Percentiles rank a stretch among this genome's conserved stretches.
These are phyloP conservation scores for Pangasianodon hypophthalmus DNA, from an alignment of 2,113 vertebrate species.

Conservation along the genomic window DNA sequence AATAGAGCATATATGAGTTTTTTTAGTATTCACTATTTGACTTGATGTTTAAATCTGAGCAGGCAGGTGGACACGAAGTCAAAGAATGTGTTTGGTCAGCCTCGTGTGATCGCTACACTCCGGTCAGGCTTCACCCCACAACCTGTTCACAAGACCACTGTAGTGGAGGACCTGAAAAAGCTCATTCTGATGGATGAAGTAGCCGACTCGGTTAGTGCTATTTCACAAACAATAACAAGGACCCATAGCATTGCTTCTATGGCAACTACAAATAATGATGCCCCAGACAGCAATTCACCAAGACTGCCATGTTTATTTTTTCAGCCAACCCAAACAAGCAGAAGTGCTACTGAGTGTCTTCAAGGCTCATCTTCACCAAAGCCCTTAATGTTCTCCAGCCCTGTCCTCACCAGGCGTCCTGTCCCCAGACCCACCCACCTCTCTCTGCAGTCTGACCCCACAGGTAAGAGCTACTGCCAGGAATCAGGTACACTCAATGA, in stretches of 20 bases:
- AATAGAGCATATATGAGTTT: not conserved
- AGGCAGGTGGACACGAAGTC: constrained; percentile 72
- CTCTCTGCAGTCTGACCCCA: constrained; percentile 27
- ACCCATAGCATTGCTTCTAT: not conserved
- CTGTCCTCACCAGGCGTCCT: constrained; percentile 3
- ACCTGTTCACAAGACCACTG: constrained; percentile 72
- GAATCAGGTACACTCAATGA: not conserved
- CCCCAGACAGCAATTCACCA: not conserved
- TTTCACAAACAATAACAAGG: constrained; percentile 43
- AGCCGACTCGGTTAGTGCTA: constrained; percentile 59
- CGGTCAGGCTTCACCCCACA: constrained; percentile 73
- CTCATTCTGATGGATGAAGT: constrained; percentile 78
- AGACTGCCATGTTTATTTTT: not conserved
- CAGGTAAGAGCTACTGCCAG: constrained; percentile 21
- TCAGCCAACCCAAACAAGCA: not conserved
- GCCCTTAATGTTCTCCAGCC: not conserved
- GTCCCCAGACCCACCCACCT: constrained; percentile 28
- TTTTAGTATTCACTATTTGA: not conserved
- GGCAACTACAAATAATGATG: not conserved
- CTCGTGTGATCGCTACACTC: constrained; percentile 72
- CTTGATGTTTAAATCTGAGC: constrained; percentile 2
- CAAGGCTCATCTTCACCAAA: constrained; percentile 29
- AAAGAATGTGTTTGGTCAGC: constrained; percentile 79
- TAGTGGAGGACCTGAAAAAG: constrained; percentile 79
- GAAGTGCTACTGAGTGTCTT: not conserved